These are phyloP conservation scores for Trematocara nigrifrons DNA, from an alignment of 2,113 vertebrate genomes.

Conservation along the genomic window DNA sequence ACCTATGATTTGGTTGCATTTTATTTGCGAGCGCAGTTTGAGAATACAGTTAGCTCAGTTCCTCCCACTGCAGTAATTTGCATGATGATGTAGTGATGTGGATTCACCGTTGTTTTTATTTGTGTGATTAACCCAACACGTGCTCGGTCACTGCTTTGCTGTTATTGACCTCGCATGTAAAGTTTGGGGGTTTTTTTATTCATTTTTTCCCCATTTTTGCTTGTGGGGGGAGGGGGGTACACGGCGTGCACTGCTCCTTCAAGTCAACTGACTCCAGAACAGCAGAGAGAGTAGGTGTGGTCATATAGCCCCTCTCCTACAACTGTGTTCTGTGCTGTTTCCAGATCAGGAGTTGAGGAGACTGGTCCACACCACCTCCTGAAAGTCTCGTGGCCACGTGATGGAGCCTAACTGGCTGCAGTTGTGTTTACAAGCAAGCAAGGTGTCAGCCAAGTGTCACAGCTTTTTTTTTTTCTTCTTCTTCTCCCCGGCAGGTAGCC, in stretches of 20 bases:
- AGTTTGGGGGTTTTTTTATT: background rate
- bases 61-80: constrained; percentile 64
- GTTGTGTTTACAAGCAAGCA: constrained; percentile 65
- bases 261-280: constrained; percentile 40
- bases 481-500: background rate
- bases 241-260: background rate
- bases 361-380: background rate
- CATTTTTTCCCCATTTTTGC: background rate
- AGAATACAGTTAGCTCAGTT: constrained; percentile 14
- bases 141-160: background rate
- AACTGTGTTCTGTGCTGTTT: constrained; percentile 25
- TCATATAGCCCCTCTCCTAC: constrained; percentile 15
- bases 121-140: background rate
- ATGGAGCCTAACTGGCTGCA: constrained; percentile 18
- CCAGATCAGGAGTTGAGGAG: constrained; percentile 41
- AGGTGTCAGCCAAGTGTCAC: constrained; percentile 66
- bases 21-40: background rate
- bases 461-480: background rate
- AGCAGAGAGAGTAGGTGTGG: constrained; percentile 60
- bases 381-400: constrained; percentile 24
- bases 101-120: background rate
- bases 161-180: background rate
- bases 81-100: constrained; percentile 33
- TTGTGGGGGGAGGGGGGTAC: background rate
- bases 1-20: background rate